phyloP scores from a whole-genome alignment of 2,797 vertebrate species.

The Premnoplex brunnescens region DNA sequence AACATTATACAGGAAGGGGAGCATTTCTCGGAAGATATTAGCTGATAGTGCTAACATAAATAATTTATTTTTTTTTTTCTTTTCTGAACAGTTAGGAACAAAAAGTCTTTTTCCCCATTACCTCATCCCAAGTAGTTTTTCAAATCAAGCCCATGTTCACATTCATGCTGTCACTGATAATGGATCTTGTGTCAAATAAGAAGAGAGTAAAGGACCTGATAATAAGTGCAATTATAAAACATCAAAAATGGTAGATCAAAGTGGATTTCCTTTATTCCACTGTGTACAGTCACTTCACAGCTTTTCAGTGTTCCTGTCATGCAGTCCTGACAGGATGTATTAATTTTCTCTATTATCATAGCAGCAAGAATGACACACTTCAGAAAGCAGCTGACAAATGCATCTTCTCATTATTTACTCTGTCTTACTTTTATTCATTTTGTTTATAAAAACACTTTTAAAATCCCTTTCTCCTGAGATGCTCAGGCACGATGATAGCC shows the following conservation, averaged over 20 bases:
- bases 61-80: conserved; percentile 41
- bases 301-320: conserved; percentile 70
- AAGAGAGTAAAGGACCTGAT: conserved; percentile 75
- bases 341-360: conserved; percentile 74
- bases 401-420: conserved; percentile 72
- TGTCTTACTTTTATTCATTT: conserved; percentile 70
- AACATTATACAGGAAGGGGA: conserved; percentile 37
- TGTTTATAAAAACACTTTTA: conserved; percentile 65
- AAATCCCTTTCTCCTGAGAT: conserved; percentile 44
- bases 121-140: conserved; percentile 72
- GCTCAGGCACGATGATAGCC: conserved; percentile 47
- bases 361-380: conserved; percentile 72
- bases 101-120: conserved; percentile 65
- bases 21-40: conserved; percentile 25
- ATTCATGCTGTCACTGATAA: conserved; percentile 77
- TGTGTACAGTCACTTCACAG: conserved; percentile 70
- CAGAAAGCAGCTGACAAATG: conserved; percentile 66
- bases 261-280: conserved; percentile 71
- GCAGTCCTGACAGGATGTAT: conserved; percentile 71
- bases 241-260: conserved; percentile 81
- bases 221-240: conserved; percentile 80
- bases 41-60: conserved; percentile 25
- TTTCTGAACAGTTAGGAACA: conserved; percentile 39
- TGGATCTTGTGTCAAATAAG: conserved; percentile 77
- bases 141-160: conserved; percentile 69